These are phyloP conservation scores for Harlomillsia oculata DNA, from an alignment of 1,140 invertebrate genomes.

Conservation along the genomic window DNA sequence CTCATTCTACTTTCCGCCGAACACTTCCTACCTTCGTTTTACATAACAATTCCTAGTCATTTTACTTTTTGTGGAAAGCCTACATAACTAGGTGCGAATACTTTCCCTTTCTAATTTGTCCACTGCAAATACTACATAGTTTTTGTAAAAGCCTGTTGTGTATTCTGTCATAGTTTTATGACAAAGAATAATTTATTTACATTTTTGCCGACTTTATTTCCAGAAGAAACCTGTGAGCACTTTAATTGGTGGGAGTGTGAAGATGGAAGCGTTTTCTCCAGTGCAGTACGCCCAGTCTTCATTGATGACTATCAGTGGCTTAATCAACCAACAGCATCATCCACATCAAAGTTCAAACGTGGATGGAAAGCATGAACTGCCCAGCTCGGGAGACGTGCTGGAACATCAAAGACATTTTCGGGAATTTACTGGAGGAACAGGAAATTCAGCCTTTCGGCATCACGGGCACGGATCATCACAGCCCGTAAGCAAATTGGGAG, in stretches of 20 bases:
- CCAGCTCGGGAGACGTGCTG: conserved; percentile 17
- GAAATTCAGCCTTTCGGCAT: conserved; percentile 25
- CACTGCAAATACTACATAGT: too few relatives aligned
- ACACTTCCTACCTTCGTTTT: too few relatives aligned
- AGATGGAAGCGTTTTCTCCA: conserved; percentile 31
- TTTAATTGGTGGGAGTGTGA: neutral
- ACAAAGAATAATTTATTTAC: too few relatives aligned
- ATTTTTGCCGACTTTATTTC: too few relatives aligned
- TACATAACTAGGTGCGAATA: too few relatives aligned
- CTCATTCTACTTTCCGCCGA: too few relatives aligned
- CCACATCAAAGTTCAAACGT: neutral
- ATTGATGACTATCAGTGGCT: conserved; percentile 33
- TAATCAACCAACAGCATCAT: conserved; percentile 32
- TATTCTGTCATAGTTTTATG: too few relatives aligned
- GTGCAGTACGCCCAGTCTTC: conserved; percentile 26
- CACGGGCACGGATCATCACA: conserved; percentile 5
- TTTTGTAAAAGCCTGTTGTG: too few relatives aligned
- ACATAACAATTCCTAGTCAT: too few relatives aligned
- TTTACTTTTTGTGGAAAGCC: too few relatives aligned
- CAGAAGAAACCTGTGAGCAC: too few relatives aligned
- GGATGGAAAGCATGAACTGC: neutral
- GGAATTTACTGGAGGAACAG: conserved; percentile 23
- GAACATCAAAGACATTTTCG: conserved; percentile 31
- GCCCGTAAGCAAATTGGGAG: neutral
- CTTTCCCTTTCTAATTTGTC: too few relatives aligned